phyloP scores from a whole-genome alignment of 2,113 vertebrate species.

The Chaetorhynchus papuensis region DNA sequence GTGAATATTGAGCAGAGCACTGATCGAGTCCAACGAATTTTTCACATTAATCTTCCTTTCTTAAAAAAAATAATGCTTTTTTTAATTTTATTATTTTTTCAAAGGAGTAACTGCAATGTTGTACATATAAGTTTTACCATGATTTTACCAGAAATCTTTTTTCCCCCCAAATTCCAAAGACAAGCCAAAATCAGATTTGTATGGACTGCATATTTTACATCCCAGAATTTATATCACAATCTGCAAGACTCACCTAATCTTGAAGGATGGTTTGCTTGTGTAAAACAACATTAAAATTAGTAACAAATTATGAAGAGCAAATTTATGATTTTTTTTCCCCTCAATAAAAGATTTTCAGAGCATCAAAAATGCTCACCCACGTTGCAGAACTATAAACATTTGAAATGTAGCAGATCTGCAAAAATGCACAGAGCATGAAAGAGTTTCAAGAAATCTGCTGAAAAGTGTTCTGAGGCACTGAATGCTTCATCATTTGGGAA shows the following conservation, averaged over 20 bases:
- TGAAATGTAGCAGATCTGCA: neutral
- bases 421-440: neutral
- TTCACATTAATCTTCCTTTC: neutral
- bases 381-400: neutral
- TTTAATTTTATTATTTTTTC: neutral
- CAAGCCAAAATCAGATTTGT: neutral
- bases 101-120: neutral
- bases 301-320: neutral
- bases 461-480: neutral
- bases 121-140: neutral
- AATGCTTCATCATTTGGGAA: neutral
- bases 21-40: neutral
- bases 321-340: neutral
- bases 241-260: neutral
- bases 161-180: neutral
- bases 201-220: neutral
- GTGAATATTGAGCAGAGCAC: neutral
- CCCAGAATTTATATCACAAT: neutral
- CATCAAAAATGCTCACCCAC: neutral
- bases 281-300: neutral
- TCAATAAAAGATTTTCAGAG: neutral
- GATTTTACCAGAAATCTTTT: neutral
- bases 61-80: neutral
- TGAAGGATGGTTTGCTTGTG: neutral
- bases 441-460: neutral